A percentile compares a stretch with the other conserved stretches of the same genome.
These are phyloP conservation scores for Columba guinea DNA, from an alignment of 2,797 vertebrate species.

Conservation along the genomic window DNA sequence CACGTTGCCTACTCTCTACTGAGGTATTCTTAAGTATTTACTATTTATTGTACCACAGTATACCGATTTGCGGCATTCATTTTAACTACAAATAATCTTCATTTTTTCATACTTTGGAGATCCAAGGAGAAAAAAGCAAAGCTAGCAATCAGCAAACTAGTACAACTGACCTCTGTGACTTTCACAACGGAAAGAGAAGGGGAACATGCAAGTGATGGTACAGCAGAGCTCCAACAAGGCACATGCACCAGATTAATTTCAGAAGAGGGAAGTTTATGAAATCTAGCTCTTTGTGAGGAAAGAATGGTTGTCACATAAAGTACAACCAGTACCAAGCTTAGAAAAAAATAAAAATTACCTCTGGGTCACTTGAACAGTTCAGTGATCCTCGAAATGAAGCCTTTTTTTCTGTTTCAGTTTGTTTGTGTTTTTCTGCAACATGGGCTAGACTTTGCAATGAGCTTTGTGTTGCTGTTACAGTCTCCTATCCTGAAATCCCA, in stretches of 20 bases:
- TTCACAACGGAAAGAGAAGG: neutral
- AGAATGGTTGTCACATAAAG: fast-evolving
- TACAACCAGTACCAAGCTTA: neutral
- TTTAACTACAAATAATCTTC: neutral
- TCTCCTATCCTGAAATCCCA: neutral
- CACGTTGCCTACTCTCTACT: neutral
- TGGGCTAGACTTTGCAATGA: neutral
- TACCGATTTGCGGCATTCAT: neutral
- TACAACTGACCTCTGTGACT: neutral
- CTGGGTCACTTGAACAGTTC: neutral
- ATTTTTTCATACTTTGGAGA: neutral
- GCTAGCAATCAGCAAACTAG: neutral
- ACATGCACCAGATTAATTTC: neutral
- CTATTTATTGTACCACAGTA: neutral
- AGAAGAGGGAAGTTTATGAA: neutral
- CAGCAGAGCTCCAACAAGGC: neutral
- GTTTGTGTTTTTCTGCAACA: neutral
- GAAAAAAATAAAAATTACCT: neutral
- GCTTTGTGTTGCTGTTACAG: neutral
- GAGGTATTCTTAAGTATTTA: neutral
- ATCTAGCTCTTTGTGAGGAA: neutral
- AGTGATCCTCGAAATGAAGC: neutral
- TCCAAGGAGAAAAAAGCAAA: neutral
- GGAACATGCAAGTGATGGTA: neutral
- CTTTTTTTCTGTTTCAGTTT: neutral